Evolutionary conservation across 2,888 invertebrate genomes (phyloP), one percentile per base, ranked within the genome.

Genomic region (Slavum lentiscoides): DNA sequence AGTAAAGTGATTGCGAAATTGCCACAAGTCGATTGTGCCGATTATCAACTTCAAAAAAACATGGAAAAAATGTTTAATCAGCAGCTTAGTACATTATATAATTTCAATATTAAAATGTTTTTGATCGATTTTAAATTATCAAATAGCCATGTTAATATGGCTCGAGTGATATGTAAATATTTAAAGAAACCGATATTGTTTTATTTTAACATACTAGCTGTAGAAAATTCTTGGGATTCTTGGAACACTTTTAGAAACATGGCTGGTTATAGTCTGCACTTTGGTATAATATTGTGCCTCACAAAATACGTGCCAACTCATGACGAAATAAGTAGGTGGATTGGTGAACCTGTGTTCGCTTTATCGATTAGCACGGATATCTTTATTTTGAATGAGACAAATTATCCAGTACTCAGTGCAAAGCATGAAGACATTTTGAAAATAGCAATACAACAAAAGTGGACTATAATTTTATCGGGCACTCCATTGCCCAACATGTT

Each of bases 401-500:
- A 58, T 19, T 23, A 72, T 72, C 70, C 64, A 55, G 70, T 80
- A 19, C 58, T 80, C 0, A 58, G 30, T 58, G 64, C 66, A 72
- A 11, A 80, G 2, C 70, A 66, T 72, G 80, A 80, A 80, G 15
- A 58, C 11, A 64, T 80, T 64, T 72, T 80, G 23, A 80, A 66
- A 72, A 70, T 80, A 23, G 80, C 80, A 19, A 66, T 80, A 70
- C 61, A 80, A 30, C 80, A 80, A 72, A 80, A 80, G 17, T 80
- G 80, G 80, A 58, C 58, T 39, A 30, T 80, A 49, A 19, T 80
- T 62, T 39, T 80, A 64, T 72, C 80, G 5, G 80, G 80, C 6
- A 30, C 66, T 19, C 70, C 80, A 8, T 19, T 58, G 13, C 80
- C 80, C 15, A 64, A 70, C 13, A 80, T 80, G 62, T 58, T 58